phyloP scores from a whole-genome alignment of 2,113 vertebrate species.

The Hiodon alosoides region DNA sequence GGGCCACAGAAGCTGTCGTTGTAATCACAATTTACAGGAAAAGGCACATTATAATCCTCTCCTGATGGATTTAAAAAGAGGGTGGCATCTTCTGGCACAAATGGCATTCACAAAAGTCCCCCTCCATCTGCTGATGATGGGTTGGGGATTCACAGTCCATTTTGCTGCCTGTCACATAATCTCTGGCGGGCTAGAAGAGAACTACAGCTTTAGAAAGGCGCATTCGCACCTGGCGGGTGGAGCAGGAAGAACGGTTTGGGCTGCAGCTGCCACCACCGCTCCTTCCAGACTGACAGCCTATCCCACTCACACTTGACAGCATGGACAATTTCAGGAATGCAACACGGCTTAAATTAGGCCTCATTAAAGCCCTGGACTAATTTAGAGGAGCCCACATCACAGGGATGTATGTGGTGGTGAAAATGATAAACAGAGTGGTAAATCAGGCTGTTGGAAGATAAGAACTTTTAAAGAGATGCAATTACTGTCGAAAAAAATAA shows the following conservation, averaged over 20 bases:
- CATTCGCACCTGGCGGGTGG: neutral
- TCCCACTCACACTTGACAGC: neutral
- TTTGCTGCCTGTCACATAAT: neutral
- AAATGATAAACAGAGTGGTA: constrained; percentile 54
- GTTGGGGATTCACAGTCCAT: neutral
- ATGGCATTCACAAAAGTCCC: neutral
- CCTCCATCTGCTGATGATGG: neutral
- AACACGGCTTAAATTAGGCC: constrained; percentile 4
- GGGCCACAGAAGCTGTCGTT: neutral
- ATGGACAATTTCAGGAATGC: neutral
- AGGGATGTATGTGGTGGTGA: neutral
- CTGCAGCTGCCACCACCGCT: neutral
- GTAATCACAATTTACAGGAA: neutral
- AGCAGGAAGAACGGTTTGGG: neutral
- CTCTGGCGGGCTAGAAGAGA: neutral
- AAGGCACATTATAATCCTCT: neutral
- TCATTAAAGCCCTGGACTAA: constrained; percentile 11
- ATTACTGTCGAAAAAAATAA: constrained; percentile 65
- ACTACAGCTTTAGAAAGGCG: neutral
- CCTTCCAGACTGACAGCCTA: neutral
- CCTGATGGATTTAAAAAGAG: neutral
- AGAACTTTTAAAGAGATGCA: constrained; percentile 77
- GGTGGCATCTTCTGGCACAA: neutral
- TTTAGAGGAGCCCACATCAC: neutral
- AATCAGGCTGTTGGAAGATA: constrained; percentile 62